phyloP scores from a whole-genome alignment of 2,113 vertebrate genomes.

The Oxyruncus cristatus region DNA sequence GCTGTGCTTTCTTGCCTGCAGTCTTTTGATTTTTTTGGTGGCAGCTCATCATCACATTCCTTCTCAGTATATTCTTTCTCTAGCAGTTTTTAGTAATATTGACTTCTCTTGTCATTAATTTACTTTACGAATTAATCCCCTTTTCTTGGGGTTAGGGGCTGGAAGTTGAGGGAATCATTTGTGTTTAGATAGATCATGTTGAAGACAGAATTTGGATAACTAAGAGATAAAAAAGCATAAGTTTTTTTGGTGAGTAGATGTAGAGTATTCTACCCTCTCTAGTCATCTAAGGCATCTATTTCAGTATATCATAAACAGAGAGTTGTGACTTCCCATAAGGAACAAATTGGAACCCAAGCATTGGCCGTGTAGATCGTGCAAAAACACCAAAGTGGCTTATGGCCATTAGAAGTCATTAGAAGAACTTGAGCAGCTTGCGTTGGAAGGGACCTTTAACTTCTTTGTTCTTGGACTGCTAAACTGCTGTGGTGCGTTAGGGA shows the following conservation, averaged over 20 bases:
- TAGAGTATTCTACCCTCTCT: neutral
- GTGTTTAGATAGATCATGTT: neutral
- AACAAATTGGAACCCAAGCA: neutral
- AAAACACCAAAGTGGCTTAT: neutral
- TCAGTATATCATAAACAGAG: neutral
- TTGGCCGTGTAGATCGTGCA: neutral
- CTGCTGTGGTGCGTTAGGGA: neutral
- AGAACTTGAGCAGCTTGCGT: neutral
- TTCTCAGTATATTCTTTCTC: neutral
- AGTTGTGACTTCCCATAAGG: neutral
- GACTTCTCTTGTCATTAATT: neutral
- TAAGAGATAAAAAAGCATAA: neutral
- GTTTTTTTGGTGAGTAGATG: neutral
- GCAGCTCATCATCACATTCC: neutral
- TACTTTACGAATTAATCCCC: neutral
- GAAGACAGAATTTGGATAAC: neutral
- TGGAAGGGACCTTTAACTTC: neutral
- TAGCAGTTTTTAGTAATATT: neutral
- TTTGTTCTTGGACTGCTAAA: neutral
- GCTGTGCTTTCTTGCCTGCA: neutral
- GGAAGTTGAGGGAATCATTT: neutral
- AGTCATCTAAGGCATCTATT: neutral
- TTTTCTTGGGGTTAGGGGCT: neutral
- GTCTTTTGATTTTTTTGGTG: neutral
- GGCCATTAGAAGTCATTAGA: neutral